phyloP scores from a whole-genome alignment of 2,113 vertebrate genomes.

The Pseudorectes ferrugineus region DNA sequence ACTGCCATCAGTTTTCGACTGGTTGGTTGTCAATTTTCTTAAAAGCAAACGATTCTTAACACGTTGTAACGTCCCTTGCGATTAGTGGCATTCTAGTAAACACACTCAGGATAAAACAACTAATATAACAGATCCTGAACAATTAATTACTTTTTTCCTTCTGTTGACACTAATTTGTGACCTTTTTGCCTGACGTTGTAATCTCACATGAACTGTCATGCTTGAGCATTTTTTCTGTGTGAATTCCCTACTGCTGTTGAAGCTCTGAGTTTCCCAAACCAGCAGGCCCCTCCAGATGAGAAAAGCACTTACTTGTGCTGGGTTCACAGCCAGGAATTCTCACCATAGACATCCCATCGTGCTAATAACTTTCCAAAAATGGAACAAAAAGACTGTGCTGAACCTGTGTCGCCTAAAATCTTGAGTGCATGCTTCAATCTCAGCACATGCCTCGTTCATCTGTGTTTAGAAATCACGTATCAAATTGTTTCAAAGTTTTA shows the following conservation, averaged over 20 bases:
- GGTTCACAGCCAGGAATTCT: not conserved
- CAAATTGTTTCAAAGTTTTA: not conserved
- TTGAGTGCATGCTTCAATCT: not conserved
- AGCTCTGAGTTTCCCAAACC: not conserved
- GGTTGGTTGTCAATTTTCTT: not conserved
- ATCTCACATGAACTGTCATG: not conserved
- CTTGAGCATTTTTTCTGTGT: not conserved
- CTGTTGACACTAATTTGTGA: not conserved
- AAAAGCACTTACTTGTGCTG: not conserved
- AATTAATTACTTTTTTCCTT: not conserved
- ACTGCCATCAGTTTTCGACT: not conserved
- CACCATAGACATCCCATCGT: not conserved
- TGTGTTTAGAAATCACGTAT: not conserved
- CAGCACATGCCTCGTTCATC: not conserved
- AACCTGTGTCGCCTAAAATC: not conserved
- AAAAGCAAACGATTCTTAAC: not conserved
- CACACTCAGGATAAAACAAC: not conserved
- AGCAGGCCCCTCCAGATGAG: not conserved
- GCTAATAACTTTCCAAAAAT: not conserved
- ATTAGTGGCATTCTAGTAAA: not conserved
- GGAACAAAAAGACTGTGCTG: not conserved
- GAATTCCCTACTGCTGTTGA: not conserved
- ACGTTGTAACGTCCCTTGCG: fast-evolving
- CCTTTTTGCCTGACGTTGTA: not conserved
- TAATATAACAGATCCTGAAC: not conserved